A percentile compares a stretch with the other conserved stretches of the same genome.
Evolutionary conservation across 2,797 vertebrate genomes (phyloP).

Genomic region (Brachyrhaphis roseni): DNA sequence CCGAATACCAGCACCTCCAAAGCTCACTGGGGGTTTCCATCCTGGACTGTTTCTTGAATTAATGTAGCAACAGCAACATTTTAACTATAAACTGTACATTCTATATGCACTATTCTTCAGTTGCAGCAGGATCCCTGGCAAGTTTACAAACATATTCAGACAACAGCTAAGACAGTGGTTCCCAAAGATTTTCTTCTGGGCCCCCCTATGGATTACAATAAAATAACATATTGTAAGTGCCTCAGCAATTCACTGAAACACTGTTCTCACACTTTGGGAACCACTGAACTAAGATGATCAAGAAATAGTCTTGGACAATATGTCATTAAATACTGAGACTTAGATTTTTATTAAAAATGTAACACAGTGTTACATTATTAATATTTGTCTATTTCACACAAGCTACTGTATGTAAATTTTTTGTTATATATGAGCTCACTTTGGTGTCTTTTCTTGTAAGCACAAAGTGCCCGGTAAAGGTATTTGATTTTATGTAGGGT

Average conservation of each 20-base stretch:
- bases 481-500: too few species aligned
- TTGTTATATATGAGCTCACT: background rate
- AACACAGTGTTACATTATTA: too few species aligned
- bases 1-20: background rate
- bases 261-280: too few species aligned
- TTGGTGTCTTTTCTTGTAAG: background rate
- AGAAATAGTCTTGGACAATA: background rate
- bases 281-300: too few species aligned
- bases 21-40: background rate
- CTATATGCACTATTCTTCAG: background rate
- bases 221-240: too few species aligned
- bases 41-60: background rate
- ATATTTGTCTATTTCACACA: background rate
- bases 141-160: constrained; percentile 2
- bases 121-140: background rate
- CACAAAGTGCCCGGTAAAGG: background rate
- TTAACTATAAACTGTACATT: background rate
- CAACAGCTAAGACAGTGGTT: too few species aligned
- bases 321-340: background rate
- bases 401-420: background rate
- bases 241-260: too few species aligned
- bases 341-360: background rate
- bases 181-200: too few species aligned
- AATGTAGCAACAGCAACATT: background rate
- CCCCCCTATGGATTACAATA: too few species aligned